Evolutionary conservation across 2,888 invertebrate species (phyloP), one percentile per base, ranked within the genome.

Genomic region (Brassicogethes aeneus): DNA sequence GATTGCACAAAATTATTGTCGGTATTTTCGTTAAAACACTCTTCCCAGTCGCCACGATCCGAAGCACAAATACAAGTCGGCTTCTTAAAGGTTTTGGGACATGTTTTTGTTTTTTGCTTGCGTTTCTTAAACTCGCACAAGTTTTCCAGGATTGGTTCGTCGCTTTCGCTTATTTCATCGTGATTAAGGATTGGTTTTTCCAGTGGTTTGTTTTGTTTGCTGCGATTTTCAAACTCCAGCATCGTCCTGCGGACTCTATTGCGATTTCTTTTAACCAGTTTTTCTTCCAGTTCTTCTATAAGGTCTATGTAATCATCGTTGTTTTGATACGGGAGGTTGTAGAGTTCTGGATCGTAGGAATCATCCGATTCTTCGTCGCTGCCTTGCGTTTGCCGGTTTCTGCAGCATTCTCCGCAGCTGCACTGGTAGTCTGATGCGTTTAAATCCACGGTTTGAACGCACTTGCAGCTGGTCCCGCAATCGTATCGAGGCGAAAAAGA

Each of bases 271-370:
- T 56, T 54, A 2, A 62, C 59, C n/a, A 68, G 46, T 3, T 61
- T 66, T 31, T 64, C 61, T 46, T 67, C 66, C 13, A 68, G 45
- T 48, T 68, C 68, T 34, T 63, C 56, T 2, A 67, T 60, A 36
- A 68, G 43, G 15, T 64, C 58, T 14, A 59, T 42, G 39, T 65
- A 68, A 32, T 66, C 64, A 5, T 64, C 62, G 12, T 58, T 62
- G 36, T 63, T 57, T 49, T 68, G 67, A 40, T 66, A 67, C 1
- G 65, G 61, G 14, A 68, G 50, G 16, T 62, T 61, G 14, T 54
- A 43, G 29, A 43, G 49, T 15, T 52, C 51, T 2, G 46, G 43
- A 3, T 47, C 43, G 17, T 32, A 38, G 3, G 50, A 48, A 10
- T 49, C 23, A 23, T 10, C 10, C 3, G 8, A 5, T 3, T 5